Evolutionary conservation across 2,113 vertebrate species (phyloP), one percentile per base, ranked within the genome.

Genomic region (Sander vitreus): DNA sequence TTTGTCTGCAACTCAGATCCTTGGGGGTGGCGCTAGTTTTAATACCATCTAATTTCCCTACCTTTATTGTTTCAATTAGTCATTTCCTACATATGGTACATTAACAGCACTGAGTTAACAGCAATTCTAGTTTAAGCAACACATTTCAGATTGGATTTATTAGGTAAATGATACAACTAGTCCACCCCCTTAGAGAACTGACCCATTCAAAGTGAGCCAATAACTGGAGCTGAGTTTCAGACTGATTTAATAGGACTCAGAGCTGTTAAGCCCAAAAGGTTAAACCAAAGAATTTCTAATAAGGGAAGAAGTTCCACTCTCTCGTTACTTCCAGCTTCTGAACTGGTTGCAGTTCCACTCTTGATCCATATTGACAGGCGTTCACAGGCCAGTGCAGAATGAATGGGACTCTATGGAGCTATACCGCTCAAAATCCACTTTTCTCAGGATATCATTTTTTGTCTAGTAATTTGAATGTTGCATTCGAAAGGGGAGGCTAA

Each of bases 221-320:
- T 79, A 73, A 83, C 43, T 19, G 51, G 84, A 84, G 70, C 78
- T 82, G 76, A 75, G 78, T 80, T 82, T 74, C 74, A 62, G 72
- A 70, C 59, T 47, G 64, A 60, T 30, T 77, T 66, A 80, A 80
- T 73, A 57, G 78, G 67, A 63, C 48, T 71, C 16, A 12, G 7
- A 74, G 53, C 55, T 51, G 23, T 45, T 84, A n/a, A 72, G 67
- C 45, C 73, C 13, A 73, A 85, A 80, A 79, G 62, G 53, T 36
- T 57, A 83, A 85, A 77, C 27, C 27, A 27, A 27, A 27, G 27
- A 27, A 27, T 27, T 27, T 27, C 27, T 27, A 27, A 27, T 27
- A 27, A 27, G 27, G 27, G 27, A 27, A 27, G 27, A 27, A 27
- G 2, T 27, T 27, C 27, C 27, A 27, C 27, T 27, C 27, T 27